Evolutionary conservation across 2,888 invertebrate genomes (phyloP), one percentile per base, ranked within the genome.

Genomic region (Drosophila prostipennis): DNA sequence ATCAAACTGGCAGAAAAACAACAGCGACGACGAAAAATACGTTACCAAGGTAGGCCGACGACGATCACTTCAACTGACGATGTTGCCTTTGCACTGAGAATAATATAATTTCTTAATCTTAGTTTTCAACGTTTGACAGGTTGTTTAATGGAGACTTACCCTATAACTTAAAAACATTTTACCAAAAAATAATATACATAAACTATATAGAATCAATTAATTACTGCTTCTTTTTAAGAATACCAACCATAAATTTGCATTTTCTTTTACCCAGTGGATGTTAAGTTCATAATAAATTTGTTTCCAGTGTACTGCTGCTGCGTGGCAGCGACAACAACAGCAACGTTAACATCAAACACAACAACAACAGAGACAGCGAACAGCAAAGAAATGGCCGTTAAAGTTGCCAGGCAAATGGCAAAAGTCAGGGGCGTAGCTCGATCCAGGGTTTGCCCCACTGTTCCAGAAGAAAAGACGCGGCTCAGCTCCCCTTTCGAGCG

Each of bases 331-430:
- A 42, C 60, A 53, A n/a, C 73, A 42, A 37, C 57, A 60, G 19
- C 57, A 57, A 49, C 56, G 48, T 13, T 60, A 34, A 34, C 54
- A 58, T 39, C 57, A 39, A 29, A 19, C 52, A 29, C 57, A 29
- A 29, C 39, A 39, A 8, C 37, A 16, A 13, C 36, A 39, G 37
- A 52, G 34, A 37, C 64, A 46, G 32, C 57, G 29, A 63, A 23
- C 57, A 59, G 32, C 65, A 81, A 79, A 79, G 87, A 84, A 86
- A 86, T 83, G 86, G 86, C 80, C 86, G 82, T 85, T 83, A 80
- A 83, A 86, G 77, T 79, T 86, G 69, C 83, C 82, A 80, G 67
- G 83, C 82, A 80, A 86, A 86, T 86, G 79, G 79, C 86, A 79
- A 83, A 83, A 80, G 65, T 65, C 82, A 83, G 80, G 74, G 82